Evolutionary conservation across 2,113 vertebrate genomes (phyloP), one percentile per base, ranked within the genome.

Genomic region (Misgurnus anguillicaudatus): DNA sequence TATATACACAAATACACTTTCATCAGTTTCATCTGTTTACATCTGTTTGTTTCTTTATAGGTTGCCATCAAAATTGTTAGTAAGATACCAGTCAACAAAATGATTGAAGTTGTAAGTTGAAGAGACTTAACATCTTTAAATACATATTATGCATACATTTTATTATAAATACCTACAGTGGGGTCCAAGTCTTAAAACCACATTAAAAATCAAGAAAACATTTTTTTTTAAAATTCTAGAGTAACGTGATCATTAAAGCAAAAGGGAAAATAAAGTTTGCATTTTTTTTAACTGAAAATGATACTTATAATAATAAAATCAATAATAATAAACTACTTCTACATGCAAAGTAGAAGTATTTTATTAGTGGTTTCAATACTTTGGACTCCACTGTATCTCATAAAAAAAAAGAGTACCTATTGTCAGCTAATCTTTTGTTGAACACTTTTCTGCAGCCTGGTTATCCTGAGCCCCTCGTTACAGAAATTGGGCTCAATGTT

Each of bases 21-120:
- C 31, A 38, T 6, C 5, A 63, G 8, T 6, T 16, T 38, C 5
- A 17, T 66, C 0, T 21, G 38, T 45, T 9, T 64, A 9, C 24
- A 31, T 64, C n/a, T 55, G 4, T 21, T 65, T 55, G 8, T 55
- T 2, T 17, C 45, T 13, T 64, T 81, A 4, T 66, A 90, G 89
- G 89, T 90, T 9, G 89, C 89, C 3, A 86, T 91, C 64, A 91
- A 91, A 73, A 73, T 84, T 45, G 82, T 91, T 13, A 16, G 70
- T 0, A 82, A 86, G 14, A 68, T 53, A 1, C 17, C 19, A 1
- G 38, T 68, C 14, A 67, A 67, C 9, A 58, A 67, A 60, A 78
- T 69, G 42, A 76, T 87, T 6, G 74, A 53, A 10, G 68, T 85
- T 71, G 87, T 89, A 78, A 86, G 88, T 80, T 47, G 10, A 0